phyloP scores from a whole-genome alignment of 2,888 invertebrate genomes.

The Tridacna gigas region DNA sequence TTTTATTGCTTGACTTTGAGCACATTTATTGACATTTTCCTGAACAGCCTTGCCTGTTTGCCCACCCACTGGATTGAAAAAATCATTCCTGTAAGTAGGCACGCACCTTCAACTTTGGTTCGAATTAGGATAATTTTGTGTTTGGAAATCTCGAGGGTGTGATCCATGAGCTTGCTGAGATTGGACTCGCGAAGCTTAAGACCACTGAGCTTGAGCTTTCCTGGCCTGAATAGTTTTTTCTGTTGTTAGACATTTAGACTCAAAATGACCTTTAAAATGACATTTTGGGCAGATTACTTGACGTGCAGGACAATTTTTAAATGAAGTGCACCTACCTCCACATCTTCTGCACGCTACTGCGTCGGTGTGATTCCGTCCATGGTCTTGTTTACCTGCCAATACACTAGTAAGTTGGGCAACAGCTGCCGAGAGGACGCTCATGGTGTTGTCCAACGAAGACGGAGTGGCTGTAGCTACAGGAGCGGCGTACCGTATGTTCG shows the following conservation, averaged over 20 bases:
- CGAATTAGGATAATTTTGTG: background rate
- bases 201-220: slow-evolving; percentile 16
- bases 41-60: slow-evolving; percentile 32
- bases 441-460: background rate
- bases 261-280: too few species aligned
- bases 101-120: slow-evolving; percentile 12
- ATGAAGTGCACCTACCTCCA: slow-evolving; percentile 8
- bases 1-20: background rate
- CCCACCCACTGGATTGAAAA: too few species aligned
- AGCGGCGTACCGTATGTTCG: background rate
- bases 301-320: background rate
- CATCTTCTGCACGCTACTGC: background rate
- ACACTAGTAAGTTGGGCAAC: background rate
- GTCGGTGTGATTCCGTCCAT: background rate
- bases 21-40: background rate
- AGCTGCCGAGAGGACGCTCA: slow-evolving; percentile 2
- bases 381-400: background rate
- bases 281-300: too few species aligned
- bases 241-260: too few species aligned
- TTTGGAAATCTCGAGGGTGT: background rate
- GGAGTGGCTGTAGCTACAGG: background rate
- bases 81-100: slow-evolving; percentile 23
- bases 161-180: too few species aligned
- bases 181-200: slow-evolving; percentile 10
- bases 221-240: too few species aligned